Evolutionary conservation across 2,113 vertebrate genomes (phyloP).

Genomic region (Cercocebus atys): DNA sequence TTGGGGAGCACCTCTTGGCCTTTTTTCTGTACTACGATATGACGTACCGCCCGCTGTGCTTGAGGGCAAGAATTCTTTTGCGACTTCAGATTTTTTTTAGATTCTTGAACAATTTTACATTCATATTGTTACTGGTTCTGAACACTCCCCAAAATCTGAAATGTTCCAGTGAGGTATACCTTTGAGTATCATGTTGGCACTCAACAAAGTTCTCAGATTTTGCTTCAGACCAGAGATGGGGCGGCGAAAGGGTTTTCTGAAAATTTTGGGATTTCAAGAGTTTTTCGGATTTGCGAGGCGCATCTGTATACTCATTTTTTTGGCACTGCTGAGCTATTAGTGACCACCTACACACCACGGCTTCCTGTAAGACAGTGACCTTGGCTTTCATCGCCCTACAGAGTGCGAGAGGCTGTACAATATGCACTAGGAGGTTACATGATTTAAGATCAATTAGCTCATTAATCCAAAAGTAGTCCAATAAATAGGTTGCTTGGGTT

Average conservation of each 20-base stretch:
- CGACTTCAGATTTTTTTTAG: neutral
- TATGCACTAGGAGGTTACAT: too few species aligned
- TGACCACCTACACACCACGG: too few species aligned
- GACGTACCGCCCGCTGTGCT: too few species aligned
- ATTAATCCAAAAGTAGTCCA: too few species aligned
- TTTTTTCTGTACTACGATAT: neutral
- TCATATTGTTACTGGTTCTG: neutral
- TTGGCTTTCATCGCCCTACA: too few species aligned
- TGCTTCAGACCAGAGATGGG: neutral
- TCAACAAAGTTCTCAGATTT: neutral
- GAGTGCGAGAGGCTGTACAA: too few species aligned
- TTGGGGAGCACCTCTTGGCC: neutral
- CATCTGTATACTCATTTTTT: neutral
- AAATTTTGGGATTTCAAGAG: neutral
- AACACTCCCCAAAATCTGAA: neutral
- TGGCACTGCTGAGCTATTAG: constrained; percentile 1
- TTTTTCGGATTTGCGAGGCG: neutral
- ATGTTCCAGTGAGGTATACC: neutral
- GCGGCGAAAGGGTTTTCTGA: neutral
- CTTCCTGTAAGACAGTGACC: too few species aligned
- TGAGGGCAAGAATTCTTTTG: neutral
- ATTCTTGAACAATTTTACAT: too few species aligned
- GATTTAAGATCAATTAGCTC: too few species aligned
- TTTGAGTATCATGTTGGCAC: neutral
- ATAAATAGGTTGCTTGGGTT: too few species aligned